Percentiles rank a stretch among this genome's conserved stretches.
Conservation (phyloP, 2,113 vertebrate species). For the Hystrix brachyura region DNA sequence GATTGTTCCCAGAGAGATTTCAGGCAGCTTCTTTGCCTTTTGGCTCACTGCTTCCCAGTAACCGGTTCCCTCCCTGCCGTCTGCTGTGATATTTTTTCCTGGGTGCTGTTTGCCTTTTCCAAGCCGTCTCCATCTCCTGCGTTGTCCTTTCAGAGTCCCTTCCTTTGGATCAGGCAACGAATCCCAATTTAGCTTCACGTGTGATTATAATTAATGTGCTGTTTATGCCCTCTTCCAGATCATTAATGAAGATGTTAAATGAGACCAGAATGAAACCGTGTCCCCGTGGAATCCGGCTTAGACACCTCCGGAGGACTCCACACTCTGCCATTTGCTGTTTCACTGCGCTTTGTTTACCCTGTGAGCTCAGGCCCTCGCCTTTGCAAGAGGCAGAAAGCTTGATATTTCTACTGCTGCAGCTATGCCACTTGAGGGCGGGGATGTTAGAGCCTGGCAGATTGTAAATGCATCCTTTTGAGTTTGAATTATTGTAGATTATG, state of each 20-base stretch:
- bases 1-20: neutral
- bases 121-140: neutral
- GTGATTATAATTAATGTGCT: conserved; percentile 72
- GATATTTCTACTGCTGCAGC: conserved; percentile 40
- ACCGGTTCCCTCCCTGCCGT: neutral
- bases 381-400: conserved; percentile 47
- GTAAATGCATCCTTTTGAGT: conserved; percentile 72
- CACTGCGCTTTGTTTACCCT: conserved; percentile 67
- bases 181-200: conserved; percentile 58
- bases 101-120: neutral
- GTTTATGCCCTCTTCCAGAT: conserved; percentile 75
- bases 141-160: neutral
- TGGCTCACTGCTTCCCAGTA: neutral
- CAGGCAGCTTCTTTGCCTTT: neutral
- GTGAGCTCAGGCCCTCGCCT: neutral
- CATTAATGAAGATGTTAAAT: conserved; percentile 81
- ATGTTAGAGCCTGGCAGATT: conserved; percentile 63
- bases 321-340: conserved; percentile 71
- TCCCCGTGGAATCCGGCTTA: neutral
- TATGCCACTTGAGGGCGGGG: conserved; percentile 17
- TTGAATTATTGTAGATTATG: conserved; percentile 72
- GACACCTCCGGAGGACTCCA: conserved; percentile 53
- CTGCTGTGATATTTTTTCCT: neutral
- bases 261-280: conserved; percentile 53
- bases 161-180: conserved; percentile 35